A percentile compares a stretch with the other conserved stretches of the same genome.
phyloP scores from a whole-genome alignment of 2,888 invertebrate genomes.

The Operophtera brumata region DNA sequence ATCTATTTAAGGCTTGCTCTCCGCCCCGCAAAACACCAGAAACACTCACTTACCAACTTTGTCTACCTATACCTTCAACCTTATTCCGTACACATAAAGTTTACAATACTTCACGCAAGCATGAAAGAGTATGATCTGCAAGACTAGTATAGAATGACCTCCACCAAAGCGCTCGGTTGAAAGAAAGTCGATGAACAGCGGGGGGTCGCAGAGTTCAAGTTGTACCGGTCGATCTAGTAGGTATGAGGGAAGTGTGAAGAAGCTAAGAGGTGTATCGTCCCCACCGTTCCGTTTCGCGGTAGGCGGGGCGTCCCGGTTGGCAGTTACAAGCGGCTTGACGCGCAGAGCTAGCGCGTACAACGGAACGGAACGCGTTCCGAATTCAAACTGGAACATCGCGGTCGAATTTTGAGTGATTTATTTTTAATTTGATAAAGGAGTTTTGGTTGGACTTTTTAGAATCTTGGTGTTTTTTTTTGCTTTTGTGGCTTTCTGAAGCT shows the following conservation, averaged over 20 bases:
- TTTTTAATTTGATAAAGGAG: slow-evolving; percentile 17
- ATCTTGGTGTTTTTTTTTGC: slow-evolving; percentile 17
- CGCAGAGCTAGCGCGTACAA: slow-evolving; percentile 66
- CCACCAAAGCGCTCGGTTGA: slow-evolving; percentile 23
- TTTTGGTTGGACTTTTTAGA: slow-evolving; percentile 14
- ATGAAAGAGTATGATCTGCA: slow-evolving; percentile 41
- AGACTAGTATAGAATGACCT: slow-evolving; percentile 47
- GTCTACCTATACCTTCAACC: slow-evolving; percentile 11
- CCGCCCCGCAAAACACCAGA: slow-evolving; percentile 67
- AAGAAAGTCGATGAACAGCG: slow-evolving; percentile 20
- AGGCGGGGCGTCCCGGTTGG: slow-evolving; percentile 67
- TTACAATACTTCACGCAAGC: slow-evolving; percentile 34
- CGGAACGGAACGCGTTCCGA: slow-evolving; percentile 54
- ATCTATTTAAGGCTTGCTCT: slow-evolving; percentile 67
- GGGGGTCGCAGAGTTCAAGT: slow-evolving; percentile 49
- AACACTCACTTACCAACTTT: slow-evolving; percentile 39
- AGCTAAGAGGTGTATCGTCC: slow-evolving; percentile 75
- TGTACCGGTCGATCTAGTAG: slow-evolving; percentile 55
- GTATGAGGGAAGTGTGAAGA: slow-evolving; percentile 71
- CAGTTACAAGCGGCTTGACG: slow-evolving; percentile 68
- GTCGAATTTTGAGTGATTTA: slow-evolving; percentile 41
- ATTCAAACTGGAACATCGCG: slow-evolving; percentile 45
- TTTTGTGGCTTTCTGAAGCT: slow-evolving; percentile 6
- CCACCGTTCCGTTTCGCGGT: slow-evolving; percentile 64
- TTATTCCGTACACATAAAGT: slow-evolving; percentile 35